phyloP scores from a whole-genome alignment of 2,113 vertebrate genomes.

The Trematocara marginatum region DNA sequence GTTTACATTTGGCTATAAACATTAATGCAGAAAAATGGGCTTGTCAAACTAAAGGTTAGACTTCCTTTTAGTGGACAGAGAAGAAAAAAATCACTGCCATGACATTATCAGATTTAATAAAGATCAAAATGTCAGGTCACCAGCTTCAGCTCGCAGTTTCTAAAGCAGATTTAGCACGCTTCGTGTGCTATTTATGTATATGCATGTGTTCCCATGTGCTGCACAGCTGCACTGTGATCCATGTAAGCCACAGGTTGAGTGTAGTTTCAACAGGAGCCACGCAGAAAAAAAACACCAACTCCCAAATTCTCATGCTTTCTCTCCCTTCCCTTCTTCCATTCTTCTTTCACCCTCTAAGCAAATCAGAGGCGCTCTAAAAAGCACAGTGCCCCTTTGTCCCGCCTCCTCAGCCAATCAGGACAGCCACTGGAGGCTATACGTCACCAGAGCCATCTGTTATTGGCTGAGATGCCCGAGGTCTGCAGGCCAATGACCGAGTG shows the following conservation, averaged over 20 bases:
- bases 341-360: slow-evolving; percentile 15
- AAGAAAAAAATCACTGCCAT: background rate
- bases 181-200: background rate
- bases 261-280: slow-evolving; percentile 32
- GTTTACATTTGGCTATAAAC: background rate
- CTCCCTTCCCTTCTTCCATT: background rate
- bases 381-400: slow-evolving; percentile 21
- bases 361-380: slow-evolving; percentile 43
- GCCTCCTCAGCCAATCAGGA: slow-evolving; percentile 47
- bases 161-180: background rate
- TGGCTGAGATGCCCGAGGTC: slow-evolving; percentile 49
- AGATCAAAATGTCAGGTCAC: background rate
- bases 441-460: slow-evolving; percentile 64
- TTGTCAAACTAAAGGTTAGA: background rate
- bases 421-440: slow-evolving; percentile 34
- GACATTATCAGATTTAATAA: background rate
- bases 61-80: background rate
- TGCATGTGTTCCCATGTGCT: accelerated
- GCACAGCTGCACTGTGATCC: background rate
- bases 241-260: slow-evolving; percentile 45
- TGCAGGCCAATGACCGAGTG: slow-evolving; percentile 70
- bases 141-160: background rate
- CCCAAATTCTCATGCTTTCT: slow-evolving; percentile 15
- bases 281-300: slow-evolving; percentile 35
- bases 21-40: background rate